Base-by-base conservation (phyloP, 2,797 vertebrate genomes). In the Hemitrygon akajei region DNA sequence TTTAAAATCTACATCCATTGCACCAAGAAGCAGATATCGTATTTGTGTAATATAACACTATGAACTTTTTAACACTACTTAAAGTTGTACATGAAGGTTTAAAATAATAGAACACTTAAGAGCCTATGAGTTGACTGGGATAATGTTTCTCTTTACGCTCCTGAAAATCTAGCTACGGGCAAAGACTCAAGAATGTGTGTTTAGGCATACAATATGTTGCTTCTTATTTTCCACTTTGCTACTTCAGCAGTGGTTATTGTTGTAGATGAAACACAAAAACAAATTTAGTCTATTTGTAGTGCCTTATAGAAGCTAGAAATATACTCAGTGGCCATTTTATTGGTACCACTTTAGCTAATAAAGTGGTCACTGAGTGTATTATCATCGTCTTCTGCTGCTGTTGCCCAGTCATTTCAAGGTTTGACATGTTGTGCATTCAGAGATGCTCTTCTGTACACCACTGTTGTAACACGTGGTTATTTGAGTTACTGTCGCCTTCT, bases 1-100 rank as follows among this genome's bases (percentile, higher is more conserved):
- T 47, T 92, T 92, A 27, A 71, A 92, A 92, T 75, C 40, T 92
- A 37, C 34, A 75, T 56, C 40, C 12, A 92, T 75, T 75, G 91
- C 6, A n/a, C 63, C 27, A 25, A 56, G 91, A 76, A 71, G 69
- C 71, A 30, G 69, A 2, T 92, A 12, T 25, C 30, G 2, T 75
- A 89, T n/a, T 66, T 89, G 60, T 89, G 86, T 47, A 91, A 92
- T 12, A 56, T 30, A 75, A 25, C 25, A 30, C 34, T 1, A 37
- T 71, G 16, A 91, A 92, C n/a, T 34, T 89, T 60, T 89, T 69
- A 66, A 89, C 22, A 34, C n/a, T 89, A 34, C 7, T 89, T 34
- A 89, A 34, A 89, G 16, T 89, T 89, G 16, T 34, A 18, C 63
- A 66, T 60, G 60, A 89, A 22, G 16, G 30, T 66, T 89, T 89